A percentile compares a stretch with the other conserved stretches of the same genome.
These are phyloP conservation scores for Diabrotica balteata DNA, from an alignment of 2,888 invertebrate genomes.

Conservation along the genomic window DNA sequence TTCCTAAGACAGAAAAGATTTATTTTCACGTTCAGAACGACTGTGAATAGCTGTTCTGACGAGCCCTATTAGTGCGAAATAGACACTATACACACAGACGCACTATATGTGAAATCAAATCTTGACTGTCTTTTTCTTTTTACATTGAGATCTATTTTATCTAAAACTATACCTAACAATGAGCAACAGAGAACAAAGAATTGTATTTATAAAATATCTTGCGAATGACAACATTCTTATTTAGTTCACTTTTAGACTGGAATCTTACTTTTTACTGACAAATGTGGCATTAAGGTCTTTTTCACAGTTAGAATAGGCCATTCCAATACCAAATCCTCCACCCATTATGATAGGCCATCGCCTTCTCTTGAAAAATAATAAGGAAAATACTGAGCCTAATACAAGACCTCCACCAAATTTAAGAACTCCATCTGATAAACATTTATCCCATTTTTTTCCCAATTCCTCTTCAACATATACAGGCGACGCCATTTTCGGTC, in stretches of 20 bases:
- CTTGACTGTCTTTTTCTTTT: too few relatives aligned
- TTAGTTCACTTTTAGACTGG: slow-evolving; percentile 20
- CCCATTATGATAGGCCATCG: slow-evolving; percentile 90
- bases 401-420: slow-evolving; percentile 83
- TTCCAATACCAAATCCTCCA: slow-evolving; percentile 88
- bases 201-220: too few relatives aligned
- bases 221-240: slow-evolving; percentile 24
- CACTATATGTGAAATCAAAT: too few relatives aligned
- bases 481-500: slow-evolving; percentile 59
- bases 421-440: slow-evolving; percentile 80
- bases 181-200: too few relatives aligned
- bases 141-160: too few relatives aligned
- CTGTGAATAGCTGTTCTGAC: too few relatives aligned
- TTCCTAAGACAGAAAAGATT: too few relatives aligned
- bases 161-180: too few relatives aligned
- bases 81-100: too few relatives aligned
- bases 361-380: slow-evolving; percentile 82
- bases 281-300: slow-evolving; percentile 65
- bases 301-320: slow-evolving; percentile 90
- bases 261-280: slow-evolving; percentile 13
- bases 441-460: slow-evolving; percentile 83
- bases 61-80: too few relatives aligned
- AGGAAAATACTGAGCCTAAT: slow-evolving; percentile 81
- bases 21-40: too few relatives aligned
- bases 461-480: slow-evolving; percentile 73